phyloP scores from a whole-genome alignment of 2,113 vertebrate genomes.

The Orthonyx spaldingii region DNA sequence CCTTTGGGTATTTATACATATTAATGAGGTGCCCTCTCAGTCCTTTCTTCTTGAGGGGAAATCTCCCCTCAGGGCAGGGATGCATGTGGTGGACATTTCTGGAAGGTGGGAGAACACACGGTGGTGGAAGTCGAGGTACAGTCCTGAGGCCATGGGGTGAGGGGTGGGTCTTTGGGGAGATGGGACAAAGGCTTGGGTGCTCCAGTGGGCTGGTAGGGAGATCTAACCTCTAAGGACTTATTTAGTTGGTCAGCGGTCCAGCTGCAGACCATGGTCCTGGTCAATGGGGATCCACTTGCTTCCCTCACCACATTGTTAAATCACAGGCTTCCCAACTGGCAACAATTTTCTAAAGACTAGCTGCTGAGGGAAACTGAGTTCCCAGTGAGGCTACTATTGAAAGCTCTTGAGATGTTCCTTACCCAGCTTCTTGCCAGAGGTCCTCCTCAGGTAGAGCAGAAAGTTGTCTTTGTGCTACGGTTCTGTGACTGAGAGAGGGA shows the following conservation, averaged over 20 bases:
- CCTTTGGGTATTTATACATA: too few species aligned
- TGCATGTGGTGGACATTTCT: not conserved
- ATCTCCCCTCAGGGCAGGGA: not conserved
- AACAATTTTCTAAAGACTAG: rapidly evolving
- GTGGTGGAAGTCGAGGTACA: not conserved
- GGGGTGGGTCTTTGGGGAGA: too few species aligned
- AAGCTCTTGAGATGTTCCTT: not conserved
- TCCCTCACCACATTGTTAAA: rapidly evolving
- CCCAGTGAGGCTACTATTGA: not conserved
- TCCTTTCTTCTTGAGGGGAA: not conserved
- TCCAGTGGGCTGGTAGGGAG: not conserved
- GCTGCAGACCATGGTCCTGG: not conserved
- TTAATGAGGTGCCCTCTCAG: not conserved
- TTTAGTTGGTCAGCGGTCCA: rapidly evolving
- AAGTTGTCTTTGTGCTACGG: rapidly evolving
- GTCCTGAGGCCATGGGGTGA: not conserved
- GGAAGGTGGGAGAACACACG: not conserved
- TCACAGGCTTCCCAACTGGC: not conserved
- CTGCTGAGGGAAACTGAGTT: not conserved
- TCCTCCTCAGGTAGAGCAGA: not conserved
- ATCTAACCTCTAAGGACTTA: too few species aligned
- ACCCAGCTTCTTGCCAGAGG: not conserved
- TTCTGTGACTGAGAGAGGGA: not conserved
- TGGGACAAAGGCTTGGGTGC: not conserved
- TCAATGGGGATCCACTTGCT: not conserved